Base-by-base conservation (phyloP, 2,113 vertebrate genomes). In the Tylochromis polylepis region DNA sequence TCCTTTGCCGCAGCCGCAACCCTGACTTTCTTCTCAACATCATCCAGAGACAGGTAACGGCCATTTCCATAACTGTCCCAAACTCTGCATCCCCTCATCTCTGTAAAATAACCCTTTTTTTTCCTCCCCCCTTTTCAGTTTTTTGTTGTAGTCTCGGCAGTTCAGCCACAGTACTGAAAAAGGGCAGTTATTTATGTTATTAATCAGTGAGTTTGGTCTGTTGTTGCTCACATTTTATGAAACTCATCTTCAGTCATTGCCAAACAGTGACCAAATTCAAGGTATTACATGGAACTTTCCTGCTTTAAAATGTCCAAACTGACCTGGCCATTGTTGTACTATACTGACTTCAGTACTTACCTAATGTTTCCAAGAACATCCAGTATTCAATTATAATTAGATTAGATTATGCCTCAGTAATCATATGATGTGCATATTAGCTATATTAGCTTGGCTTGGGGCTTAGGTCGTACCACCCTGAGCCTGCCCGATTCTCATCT, bases 21-120 rank as follows among this genome's bases (percentile, higher is more conserved):
- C 99, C 99, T 0, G 99, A 99, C 93, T 99, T 99, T 56, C 97
- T 99, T 8, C 97, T 99, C 65, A 97, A 99, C 96, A 99, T 99
- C 93, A 99, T 99, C 81, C 99, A 99, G 90, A 97, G 99, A 96
- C 99, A 99, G 97, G 99, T 97, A 34, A 60, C 6, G n/a, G 4
- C 3, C 1, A 5, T 10, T n/a, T 7, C 14, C 20, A 6, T 5
- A 36, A 4, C 34, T 43, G 11, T 20, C 20, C 36, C 14, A 11
- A 18, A 58, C 43, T 11, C 43, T 27, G 20, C 58, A 34, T n/a
- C 34, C 24, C 18, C 22, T 22, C 4, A 3, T 49, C 9, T 72
- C 12, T 27, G 38, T 6, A 60, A 4, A n/a, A 22, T 18, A 18
- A 1, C 34, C 49, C 0, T 18, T 5, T 38, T 16, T 16, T 1